Base-by-base conservation (phyloP, 2,797 vertebrate genomes). In the Micropoecilia bifurca region DNA sequence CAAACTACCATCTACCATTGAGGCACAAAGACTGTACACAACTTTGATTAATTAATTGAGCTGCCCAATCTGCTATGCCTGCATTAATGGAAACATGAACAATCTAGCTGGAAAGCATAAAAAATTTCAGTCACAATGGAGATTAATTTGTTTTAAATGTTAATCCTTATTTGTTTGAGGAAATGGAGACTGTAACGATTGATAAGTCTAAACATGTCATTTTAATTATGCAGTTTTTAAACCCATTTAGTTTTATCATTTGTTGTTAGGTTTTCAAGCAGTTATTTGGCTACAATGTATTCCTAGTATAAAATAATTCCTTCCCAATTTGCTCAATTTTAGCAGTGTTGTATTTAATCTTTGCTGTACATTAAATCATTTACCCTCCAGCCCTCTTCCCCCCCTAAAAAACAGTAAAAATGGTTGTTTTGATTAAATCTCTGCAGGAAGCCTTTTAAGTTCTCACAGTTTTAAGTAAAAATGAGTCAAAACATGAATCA, bases 371-470 rank as follows among this genome's bases (percentile, higher is more conserved):
- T 71, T 4, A 18, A 71, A 45, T 3, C 9, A 68, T 41, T 68
- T 25, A 68, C 25, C 0, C 61, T n/a, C n/a, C n/a, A n/a, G n/a
- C n/a, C n/a, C n/a, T n/a, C n/a, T n/a, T n/a, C 36, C 8, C 1
- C 18, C 8, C 6, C 6, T 0, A 3, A 8, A 25, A 63, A 13
- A 3, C 3, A 2, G 36, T 41, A 41, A 41, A 68, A 68, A 41
- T 41, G 9, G 55, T 48, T 36, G 41, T 39, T 45, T 74, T n/a
- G n/a, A 50, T 69, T 25, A 75, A 73, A 66, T 33, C 79, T 83
- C 82, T 79, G 81, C 76, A 77, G 74, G 45, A 45, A 30, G 45
- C 73, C 78, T 78, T 55, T 86, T 71, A 80, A 72, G 18, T 43
- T 74, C 68, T 71, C 47, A 74, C 74, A 22, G 72, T 8, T 55